Evolutionary conservation across 2,888 invertebrate species (phyloP), one percentile per base, ranked within the genome.

Genomic region (Eristalinus aeneus): DNA sequence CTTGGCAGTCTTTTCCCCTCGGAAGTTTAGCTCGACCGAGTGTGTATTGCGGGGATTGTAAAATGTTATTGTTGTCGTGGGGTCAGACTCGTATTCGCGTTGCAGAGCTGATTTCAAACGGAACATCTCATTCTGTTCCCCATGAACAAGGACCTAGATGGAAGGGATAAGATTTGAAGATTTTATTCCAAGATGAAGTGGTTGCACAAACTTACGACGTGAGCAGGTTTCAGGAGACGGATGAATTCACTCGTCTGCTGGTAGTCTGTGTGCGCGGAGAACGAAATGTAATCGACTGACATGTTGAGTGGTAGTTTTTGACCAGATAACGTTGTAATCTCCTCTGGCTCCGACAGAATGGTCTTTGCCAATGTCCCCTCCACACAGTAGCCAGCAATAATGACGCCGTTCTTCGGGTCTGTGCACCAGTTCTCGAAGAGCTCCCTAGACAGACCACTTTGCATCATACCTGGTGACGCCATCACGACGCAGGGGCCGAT

Each of bases 381-480:
- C 0, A 97, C 97, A 91, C 97, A 97, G 91, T 97, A 97, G 92
- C 99, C 99, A 78, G 99, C 99, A 89, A 99, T 99, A 84, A 99
- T 99, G 87, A 98, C 98, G 0, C 99, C 99, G 92, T 99, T 99
- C 92, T 99, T 98, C 10, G 98, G 94, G 93, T 99, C 99, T 0
- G 98, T 97, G 92, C 99, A 99, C 99, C 99, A 99, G 10, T 96
- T 97, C 93, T 99, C 99, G 93, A 99, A 99, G 61, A 99, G 94
- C 91, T 99, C 99, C 36, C 99, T 94, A 0, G 98, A 99, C 23
- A 99, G 93, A 0, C 99, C 99, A 89, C 97, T 98, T 94, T 99
- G 99, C 97, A 99, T 97, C 99, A 99, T 99, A 91, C 99, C 99
- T 0, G 99, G 99, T 0, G 98, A 98, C 1, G 99, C 99, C 97